These are phyloP conservation scores for Sesia apiformis DNA, from an alignment of 2,888 invertebrate species.

Conservation along the genomic window DNA sequence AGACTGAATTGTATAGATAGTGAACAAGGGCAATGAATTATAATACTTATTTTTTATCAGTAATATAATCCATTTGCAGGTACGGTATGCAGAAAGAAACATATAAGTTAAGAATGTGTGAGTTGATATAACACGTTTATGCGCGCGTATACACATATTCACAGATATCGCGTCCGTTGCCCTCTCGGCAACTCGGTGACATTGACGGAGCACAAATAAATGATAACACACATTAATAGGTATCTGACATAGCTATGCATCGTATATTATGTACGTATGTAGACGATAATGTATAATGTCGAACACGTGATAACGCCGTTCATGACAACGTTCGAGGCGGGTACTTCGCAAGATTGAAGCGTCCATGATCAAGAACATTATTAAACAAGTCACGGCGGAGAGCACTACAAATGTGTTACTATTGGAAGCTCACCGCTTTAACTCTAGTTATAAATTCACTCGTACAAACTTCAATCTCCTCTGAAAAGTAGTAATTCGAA, in stretches of 20 bases:
- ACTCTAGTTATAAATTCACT: too few relatives aligned
- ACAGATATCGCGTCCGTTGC: slow-evolving; percentile 67
- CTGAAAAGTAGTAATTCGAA: too few relatives aligned
- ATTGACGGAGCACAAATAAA: slow-evolving; percentile 67
- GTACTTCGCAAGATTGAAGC: background rate
- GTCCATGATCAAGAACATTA: background rate
- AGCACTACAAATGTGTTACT: background rate
- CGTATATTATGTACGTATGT: background rate
- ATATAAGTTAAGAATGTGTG: slow-evolving; percentile 27
- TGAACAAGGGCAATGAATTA: slow-evolving; percentile 54
- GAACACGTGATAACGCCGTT: background rate
- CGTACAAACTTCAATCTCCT: too few relatives aligned
- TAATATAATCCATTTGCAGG: slow-evolving; percentile 36
- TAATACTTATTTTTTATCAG: slow-evolving; percentile 45
- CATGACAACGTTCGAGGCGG: background rate
- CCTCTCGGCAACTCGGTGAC: slow-evolving; percentile 68
- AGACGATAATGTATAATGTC: background rate
- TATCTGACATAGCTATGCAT: slow-evolving; percentile 5
- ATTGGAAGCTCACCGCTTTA: background rate
- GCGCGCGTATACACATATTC: slow-evolving; percentile 33
- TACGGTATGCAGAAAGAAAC: slow-evolving; percentile 18
- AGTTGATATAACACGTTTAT: slow-evolving; percentile 2
- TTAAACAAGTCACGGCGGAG: background rate
- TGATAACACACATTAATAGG: slow-evolving; percentile 60
- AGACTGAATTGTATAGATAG: slow-evolving; percentile 34